These are phyloP conservation scores for Sebastes minor DNA, from an alignment of 2,797 vertebrate species.

Conservation along the genomic window DNA sequence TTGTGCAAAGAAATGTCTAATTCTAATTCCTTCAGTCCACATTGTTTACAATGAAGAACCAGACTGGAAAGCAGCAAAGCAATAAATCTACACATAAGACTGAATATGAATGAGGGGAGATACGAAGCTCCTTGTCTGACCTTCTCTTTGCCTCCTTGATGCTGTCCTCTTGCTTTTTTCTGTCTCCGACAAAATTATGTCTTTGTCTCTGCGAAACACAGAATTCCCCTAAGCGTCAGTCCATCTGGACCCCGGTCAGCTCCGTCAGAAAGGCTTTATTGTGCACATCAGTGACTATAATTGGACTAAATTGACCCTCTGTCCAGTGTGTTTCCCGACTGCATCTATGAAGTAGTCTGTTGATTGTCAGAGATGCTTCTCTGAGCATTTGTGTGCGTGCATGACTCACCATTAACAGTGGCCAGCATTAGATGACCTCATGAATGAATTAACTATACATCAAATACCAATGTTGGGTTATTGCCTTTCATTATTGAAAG, in stretches of 20 bases:
- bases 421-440: background rate
- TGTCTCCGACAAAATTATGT: slow-evolving; percentile 64
- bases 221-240: slow-evolving; percentile 64
- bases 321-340: slow-evolving; percentile 48
- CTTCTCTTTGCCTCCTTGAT: slow-evolving; percentile 33
- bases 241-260: slow-evolving; percentile 41
- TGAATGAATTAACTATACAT: slow-evolving; percentile 35
- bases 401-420: slow-evolving; percentile 19
- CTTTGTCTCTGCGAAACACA: slow-evolving; percentile 72
- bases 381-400: slow-evolving; percentile 14
- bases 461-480: slow-evolving; percentile 13
- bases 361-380: slow-evolving; percentile 31
- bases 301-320: slow-evolving; percentile 73
- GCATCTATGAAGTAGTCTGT: slow-evolving; percentile 42
- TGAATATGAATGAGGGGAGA: slow-evolving; percentile 47
- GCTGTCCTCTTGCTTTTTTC: slow-evolving; percentile 32
- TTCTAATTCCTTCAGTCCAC: background rate
- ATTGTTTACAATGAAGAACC: background rate
- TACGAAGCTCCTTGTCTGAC: slow-evolving; percentile 35
- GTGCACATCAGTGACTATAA: slow-evolving; percentile 62
- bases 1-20: background rate
- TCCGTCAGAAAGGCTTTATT: slow-evolving; percentile 69
- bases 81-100: slow-evolving; percentile 27
- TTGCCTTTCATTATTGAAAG: slow-evolving; percentile 18
- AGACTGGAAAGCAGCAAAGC: background rate